Conservation (phyloP, 2,888 invertebrate genomes). For the Fragum fragum region DNA sequence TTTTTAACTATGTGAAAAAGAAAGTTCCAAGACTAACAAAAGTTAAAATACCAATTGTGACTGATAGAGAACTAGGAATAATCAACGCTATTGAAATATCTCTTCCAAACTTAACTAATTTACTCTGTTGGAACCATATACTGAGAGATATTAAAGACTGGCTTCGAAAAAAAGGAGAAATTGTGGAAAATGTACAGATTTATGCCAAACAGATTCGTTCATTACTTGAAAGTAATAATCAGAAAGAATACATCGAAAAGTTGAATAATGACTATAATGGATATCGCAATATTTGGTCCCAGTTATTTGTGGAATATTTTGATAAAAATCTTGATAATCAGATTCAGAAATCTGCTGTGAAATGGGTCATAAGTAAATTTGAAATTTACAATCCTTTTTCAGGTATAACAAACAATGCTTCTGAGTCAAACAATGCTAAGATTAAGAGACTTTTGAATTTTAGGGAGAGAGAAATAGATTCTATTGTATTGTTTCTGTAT, state of each 20-base stretch:
- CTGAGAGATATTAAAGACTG: conserved; percentile 51
- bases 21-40: conserved; percentile 30
- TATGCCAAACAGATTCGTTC: conserved; percentile 36
- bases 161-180: conserved; percentile 42
- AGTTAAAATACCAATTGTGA: conserved; percentile 30
- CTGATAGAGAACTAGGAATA: conserved; percentile 49
- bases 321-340: conserved; percentile 22
- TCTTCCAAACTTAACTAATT: conserved; percentile 23
- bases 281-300: conserved; percentile 7
- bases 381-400: conserved; percentile 40
- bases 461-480: conserved; percentile 45
- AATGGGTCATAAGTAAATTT: conserved; percentile 35
- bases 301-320: conserved; percentile 42
- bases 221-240: conserved; percentile 24
- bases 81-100: conserved; percentile 37
- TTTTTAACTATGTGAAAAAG: conserved; percentile 34
- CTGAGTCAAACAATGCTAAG: conserved; percentile 52
- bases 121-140: conserved; percentile 56
- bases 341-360: conserved; percentile 22
- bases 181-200: conserved; percentile 35
- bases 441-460: conserved; percentile 49
- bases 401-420: conserved; percentile 53
- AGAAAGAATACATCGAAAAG: conserved; percentile 15
- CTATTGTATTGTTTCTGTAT: conserved; percentile 45
- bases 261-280: conserved; percentile 9